Percentiles rank a stretch among this genome's conserved stretches.
phyloP scores from a whole-genome alignment of 1,140 invertebrate species.

The Platorchestia sp. region DNA sequence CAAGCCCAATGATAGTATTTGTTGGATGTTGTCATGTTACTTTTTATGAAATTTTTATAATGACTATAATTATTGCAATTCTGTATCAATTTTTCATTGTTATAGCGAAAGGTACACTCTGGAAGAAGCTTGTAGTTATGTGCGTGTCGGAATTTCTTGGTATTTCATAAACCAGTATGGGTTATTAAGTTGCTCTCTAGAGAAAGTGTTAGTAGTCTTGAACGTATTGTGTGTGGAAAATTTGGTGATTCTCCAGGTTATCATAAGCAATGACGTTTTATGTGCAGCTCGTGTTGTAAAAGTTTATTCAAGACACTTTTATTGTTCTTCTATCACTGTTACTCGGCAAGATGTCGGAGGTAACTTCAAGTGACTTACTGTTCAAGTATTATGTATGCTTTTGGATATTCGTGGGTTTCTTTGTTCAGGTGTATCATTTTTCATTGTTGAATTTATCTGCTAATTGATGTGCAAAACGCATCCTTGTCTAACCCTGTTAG shows the following conservation, averaged over 20 bases:
- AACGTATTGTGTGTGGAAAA: not conserved
- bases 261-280: not conserved
- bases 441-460: not conserved
- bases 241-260: not conserved
- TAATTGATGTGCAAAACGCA: not conserved
- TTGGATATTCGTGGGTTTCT: not conserved
- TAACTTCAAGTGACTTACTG: not conserved
- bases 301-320: no score
- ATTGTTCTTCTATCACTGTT: no score
- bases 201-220: not conserved
- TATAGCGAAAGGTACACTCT: not conserved
- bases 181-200: not conserved
- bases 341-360: not conserved
- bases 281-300: not conserved
- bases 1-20: not conserved
- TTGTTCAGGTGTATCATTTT: not conserved
- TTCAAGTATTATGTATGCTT: not conserved
- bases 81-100: no score
- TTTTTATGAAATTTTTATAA: not conserved
- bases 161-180: not conserved
- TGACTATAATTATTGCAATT: not conserved
- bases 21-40: not conserved
- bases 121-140: not conserved
- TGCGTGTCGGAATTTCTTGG: not conserved
- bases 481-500: not conserved